Conservation (phyloP, 1,140 invertebrate species). For the Eufriesea mexicana region DNA sequence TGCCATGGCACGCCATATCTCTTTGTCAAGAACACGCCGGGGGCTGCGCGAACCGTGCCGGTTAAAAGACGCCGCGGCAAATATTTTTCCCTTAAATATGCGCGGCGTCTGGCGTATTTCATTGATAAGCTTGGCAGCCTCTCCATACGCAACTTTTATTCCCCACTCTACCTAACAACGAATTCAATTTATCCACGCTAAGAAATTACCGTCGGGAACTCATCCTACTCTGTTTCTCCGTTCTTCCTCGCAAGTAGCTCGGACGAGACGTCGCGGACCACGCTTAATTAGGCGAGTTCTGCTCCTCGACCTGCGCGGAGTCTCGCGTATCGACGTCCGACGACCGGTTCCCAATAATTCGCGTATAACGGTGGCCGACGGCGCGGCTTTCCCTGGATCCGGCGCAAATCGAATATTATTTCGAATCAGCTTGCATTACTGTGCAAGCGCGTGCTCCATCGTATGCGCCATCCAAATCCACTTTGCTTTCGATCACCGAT, state of each 20-base stretch:
- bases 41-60: background rate
- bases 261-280: background rate
- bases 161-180: background rate
- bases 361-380: constrained; percentile 19
- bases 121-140: constrained; percentile 23
- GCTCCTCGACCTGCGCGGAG: background rate
- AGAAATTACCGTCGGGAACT: constrained; percentile 4
- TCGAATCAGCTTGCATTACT: constrained; percentile 50
- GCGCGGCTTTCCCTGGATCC: background rate
- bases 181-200: constrained; percentile 24
- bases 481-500: constrained; percentile 59
- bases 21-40: constrained; percentile 24
- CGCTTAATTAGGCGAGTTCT: background rate
- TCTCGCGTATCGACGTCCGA: background rate
- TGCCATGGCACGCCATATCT: constrained; percentile 45
- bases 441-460: constrained; percentile 31
- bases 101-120: background rate
- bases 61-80: constrained; percentile 16
- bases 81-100: constrained; percentile 44
- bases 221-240: background rate
- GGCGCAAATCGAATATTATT: constrained; percentile 61
- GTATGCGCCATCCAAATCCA: constrained; percentile 26
- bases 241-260: background rate
- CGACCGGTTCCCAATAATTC: constrained; percentile 18
- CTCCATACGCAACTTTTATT: background rate